Conservation (phyloP, 2,888 invertebrate genomes). For the Tipula lateralis region DNA sequence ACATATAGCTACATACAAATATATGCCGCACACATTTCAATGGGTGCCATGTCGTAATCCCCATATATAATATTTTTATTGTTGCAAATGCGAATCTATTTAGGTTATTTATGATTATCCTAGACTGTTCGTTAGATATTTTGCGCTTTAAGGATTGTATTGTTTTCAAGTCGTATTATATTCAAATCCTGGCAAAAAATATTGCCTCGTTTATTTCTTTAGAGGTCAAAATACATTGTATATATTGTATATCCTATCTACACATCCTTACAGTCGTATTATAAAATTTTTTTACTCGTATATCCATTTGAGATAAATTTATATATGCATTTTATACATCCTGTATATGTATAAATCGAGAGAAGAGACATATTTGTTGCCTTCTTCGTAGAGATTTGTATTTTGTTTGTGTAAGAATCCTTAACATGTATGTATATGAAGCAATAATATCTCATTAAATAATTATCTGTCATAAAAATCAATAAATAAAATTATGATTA, state of each 20-base stretch:
- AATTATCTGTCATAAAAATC: not conserved
- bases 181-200: not conserved
- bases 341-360: not conserved
- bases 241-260: not conserved
- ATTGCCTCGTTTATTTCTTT: not conserved
- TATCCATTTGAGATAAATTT: not conserved
- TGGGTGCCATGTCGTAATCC: not conserved
- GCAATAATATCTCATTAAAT: not conserved
- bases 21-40: not conserved
- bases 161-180: not conserved
- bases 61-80: not conserved
- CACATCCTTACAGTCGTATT: too few relatives aligned
- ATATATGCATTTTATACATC: not conserved
- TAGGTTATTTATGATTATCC: not conserved
- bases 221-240: not conserved
- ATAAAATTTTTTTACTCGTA: too few relatives aligned
- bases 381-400: not conserved
- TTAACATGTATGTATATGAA: not conserved
- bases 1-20: not conserved
- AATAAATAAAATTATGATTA: not conserved
- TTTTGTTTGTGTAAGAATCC: not conserved
- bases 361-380: not conserved
- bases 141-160: not conserved
- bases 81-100: not conserved
- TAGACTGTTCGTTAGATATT: not conserved